Conservation (phyloP, 2,888 invertebrate species). For the Dorcus parallelipipedus region DNA sequence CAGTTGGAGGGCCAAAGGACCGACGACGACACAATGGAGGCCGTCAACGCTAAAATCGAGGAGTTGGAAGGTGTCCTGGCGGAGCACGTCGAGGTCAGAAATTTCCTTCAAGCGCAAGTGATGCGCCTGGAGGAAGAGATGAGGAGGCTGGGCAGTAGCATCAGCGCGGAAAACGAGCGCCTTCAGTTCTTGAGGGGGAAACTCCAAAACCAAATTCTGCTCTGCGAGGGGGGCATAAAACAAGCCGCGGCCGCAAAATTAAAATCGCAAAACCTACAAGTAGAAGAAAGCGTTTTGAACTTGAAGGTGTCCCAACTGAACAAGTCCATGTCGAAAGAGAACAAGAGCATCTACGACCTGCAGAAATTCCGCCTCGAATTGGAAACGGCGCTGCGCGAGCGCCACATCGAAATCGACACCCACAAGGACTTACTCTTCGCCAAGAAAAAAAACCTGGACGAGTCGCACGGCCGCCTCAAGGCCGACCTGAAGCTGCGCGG, state of each 20-base stretch:
- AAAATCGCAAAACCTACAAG: slow-evolving; percentile 56
- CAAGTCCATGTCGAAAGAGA: slow-evolving; percentile 60
- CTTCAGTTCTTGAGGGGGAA: slow-evolving; percentile 45
- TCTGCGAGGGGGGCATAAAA: slow-evolving; percentile 59
- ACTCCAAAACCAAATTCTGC: slow-evolving; percentile 55
- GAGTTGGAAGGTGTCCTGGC: slow-evolving; percentile 48
- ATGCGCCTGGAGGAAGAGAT: slow-evolving; percentile 58
- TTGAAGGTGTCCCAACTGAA: slow-evolving; percentile 66
- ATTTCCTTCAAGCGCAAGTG: slow-evolving; percentile 53
- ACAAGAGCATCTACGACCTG: slow-evolving; percentile 62
- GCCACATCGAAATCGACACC: slow-evolving; percentile 55
- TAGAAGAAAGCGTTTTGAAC: slow-evolving; percentile 63
- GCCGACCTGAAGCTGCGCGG: slow-evolving; percentile 52
- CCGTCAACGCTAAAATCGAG: slow-evolving; percentile 45
- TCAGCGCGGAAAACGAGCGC: slow-evolving; percentile 46
- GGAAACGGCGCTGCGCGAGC: slow-evolving; percentile 63
- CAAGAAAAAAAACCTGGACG: slow-evolving; percentile 52
- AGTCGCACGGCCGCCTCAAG: slow-evolving; percentile 55
- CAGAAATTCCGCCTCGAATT: slow-evolving; percentile 69
- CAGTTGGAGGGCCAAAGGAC: slow-evolving; percentile 39
- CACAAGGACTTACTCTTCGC: slow-evolving; percentile 55
- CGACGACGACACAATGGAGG: slow-evolving; percentile 34
- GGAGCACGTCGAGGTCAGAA: slow-evolving; percentile 47
- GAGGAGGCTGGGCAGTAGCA: slow-evolving; percentile 50
- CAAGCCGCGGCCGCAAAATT: slow-evolving; percentile 49